Evolutionary conservation across 2,113 vertebrate species (phyloP), one percentile per base, ranked within the genome.

Genomic region (Haemorhous mexicanus): DNA sequence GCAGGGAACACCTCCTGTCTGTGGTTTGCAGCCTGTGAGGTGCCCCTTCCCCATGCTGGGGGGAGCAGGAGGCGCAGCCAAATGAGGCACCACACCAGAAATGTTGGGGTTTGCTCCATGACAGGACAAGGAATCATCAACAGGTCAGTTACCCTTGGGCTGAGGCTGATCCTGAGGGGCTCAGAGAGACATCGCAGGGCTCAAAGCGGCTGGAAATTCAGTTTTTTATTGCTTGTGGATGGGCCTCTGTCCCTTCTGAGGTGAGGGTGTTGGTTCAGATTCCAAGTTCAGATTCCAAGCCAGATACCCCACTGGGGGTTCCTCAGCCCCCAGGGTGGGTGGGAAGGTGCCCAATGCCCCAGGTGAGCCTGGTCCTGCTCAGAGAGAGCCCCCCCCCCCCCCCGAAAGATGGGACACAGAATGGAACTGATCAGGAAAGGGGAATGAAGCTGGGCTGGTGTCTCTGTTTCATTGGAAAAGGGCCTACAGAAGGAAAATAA

Each of bases 1-100:
- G 52, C 0, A 1, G 6, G 11, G 21, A 19, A 5, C 3, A 16
- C 10, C 62, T 58, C 9, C 11, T 4, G 2, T 10, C 17, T 13
- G 4, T 27, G 28, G 0, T 11, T 27, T 11, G 22, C 52, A 32
- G 77, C 32, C 44, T 11, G 15, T 3, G 55, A 28, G 52, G 44
- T 2, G 26, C 61, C 20, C 8, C 30, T 28, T 5, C 9, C 41
- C 11, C 0, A 10, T 30, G 7, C 16, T 6, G 16, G 19, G 35
- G 11, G 30, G 16, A 28, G 16, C 6, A 2, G 84, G 56, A 5
- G 32, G 3, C 6, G 0, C 61, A 67, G 73, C 55, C 13, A 1
- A 67, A 24, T 1, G 4, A 5, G 2, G 37, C 53, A 22, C 23
- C 18, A 3, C 69, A 13, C 1, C 0, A 1, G 16, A 52, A 75